Evolutionary conservation across 1,140 invertebrate genomes (phyloP), one percentile per base, ranked within the genome.

Genomic region (Saxidomus purpurata): DNA sequence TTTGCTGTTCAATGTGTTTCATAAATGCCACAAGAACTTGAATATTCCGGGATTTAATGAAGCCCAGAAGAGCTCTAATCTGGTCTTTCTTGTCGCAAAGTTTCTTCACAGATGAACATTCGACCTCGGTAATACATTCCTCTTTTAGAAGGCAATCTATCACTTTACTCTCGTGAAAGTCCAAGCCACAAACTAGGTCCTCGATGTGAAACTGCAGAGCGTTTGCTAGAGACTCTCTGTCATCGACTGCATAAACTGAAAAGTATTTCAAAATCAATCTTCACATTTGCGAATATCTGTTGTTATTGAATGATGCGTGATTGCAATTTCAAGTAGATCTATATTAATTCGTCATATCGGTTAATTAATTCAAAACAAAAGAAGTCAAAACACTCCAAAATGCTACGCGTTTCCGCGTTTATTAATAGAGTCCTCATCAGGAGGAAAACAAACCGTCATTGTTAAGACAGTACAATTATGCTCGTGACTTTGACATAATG

Each of bases 221-320:
- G 3, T 79, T 8, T 52, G 76, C 76, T 31, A 79, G 38, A 28
- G 43, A 79, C 28, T 79, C 76, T 79, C 76, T 79, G 0, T 79
- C 76, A 19, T 79, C 76, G 19, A 15, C 8, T 15, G 52, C 4
- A n/a, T n/a, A n/a, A 3, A 4, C 52, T 55, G 52, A 55, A 55
- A 55, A 55, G 13, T 13, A 55, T 55, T 8, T 8, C 43, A 43
- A 8, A 43, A 43, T 43, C 43, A 4, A 43, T 4, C 6, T 43
- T 8, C 15, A 15, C 4, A 15, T 15, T 15, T 4, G 43, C 43
- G 15, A 43, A 43, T 43, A 8, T 43, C 15, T 4, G 43, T 8
- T 15, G 43, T 43, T n/a, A n/a, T n/a, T n/a, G n/a, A n/a, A n/a
- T n/a, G n/a, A n/a, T n/a, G n/a, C n/a, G n/a, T n/a, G n/a, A n/a